phyloP scores from a whole-genome alignment of 2,113 vertebrate genomes.

The Callipepla squamata region DNA sequence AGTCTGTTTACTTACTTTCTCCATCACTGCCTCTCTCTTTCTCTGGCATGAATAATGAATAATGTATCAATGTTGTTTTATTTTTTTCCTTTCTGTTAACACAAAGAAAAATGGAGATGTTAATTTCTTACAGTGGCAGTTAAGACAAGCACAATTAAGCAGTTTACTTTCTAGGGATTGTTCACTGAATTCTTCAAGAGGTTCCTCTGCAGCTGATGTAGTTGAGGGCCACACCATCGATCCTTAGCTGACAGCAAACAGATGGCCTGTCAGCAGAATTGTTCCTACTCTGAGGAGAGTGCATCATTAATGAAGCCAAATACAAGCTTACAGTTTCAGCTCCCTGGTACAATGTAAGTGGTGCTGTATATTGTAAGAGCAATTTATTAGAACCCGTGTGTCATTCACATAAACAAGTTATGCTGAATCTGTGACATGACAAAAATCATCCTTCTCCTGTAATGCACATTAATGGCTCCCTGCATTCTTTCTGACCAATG shows the following conservation, averaged over 20 bases:
- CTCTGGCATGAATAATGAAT: neutral
- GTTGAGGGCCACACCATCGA: conserved; percentile 19
- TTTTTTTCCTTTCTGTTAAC: neutral
- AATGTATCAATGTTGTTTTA: neutral
- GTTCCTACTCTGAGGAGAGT: conserved; percentile 46
- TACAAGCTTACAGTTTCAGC: neutral
- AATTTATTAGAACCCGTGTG: conserved; percentile 23
- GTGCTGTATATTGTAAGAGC: conserved; percentile 1
- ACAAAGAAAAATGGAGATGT: conserved; percentile 20
- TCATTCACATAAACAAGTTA: conserved; percentile 25
- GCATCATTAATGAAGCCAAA: conserved; percentile 63
- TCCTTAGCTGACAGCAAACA: conserved; percentile 66
- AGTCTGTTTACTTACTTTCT: neutral
- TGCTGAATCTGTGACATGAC: neutral
- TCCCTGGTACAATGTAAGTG: conserved; percentile 28
- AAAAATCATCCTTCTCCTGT: neutral
- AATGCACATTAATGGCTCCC: neutral
- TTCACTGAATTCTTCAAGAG: conserved; percentile 33
- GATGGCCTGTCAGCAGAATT: conserved; percentile 66
- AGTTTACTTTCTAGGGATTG: conserved; percentile 38
- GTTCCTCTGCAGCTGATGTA: conserved; percentile 33
- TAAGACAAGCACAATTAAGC: conserved; percentile 49
- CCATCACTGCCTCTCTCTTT: neutral
- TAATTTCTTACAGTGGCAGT: conserved; percentile 28
- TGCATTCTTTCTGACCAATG: neutral